Percentiles rank a stretch among this genome's conserved stretches.
phyloP scores from a whole-genome alignment of 2,113 vertebrate species.

The Oncorhynchus masou region DNA sequence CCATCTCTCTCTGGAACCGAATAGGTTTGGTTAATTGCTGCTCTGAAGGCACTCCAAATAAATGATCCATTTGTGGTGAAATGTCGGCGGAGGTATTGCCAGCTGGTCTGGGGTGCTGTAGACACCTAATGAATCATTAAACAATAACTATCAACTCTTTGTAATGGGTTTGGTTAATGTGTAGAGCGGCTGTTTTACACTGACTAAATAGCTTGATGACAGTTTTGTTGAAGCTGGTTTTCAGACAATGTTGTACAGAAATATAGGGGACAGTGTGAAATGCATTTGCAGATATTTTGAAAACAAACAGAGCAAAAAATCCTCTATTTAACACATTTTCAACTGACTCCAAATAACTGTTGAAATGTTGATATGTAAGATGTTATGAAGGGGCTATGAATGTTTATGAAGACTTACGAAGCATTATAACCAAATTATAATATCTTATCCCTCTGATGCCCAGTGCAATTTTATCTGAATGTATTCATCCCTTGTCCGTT shows the following conservation, averaged over 20 bases:
- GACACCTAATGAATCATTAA: conserved; percentile 54
- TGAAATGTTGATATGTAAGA: no score
- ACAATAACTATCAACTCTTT: conserved; percentile 26
- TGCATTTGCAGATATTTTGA: no score
- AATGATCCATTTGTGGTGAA: conserved; percentile 35
- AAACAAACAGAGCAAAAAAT: no score
- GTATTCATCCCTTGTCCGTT: background rate
- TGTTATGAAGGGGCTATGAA: no score
- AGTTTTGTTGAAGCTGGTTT: no score
- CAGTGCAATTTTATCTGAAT: background rate
- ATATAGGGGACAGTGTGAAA: no score
- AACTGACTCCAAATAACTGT: no score
- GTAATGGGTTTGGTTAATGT: background rate
- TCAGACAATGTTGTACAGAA: no score
- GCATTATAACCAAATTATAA: no score
- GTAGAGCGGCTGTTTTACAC: background rate
- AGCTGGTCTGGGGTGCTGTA: background rate
- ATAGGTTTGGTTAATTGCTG: conserved; percentile 54
- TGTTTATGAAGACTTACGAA: no score
- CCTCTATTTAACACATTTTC: no score
- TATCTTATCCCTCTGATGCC: no score
- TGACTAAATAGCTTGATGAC: background rate
- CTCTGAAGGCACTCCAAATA: conserved; percentile 62
- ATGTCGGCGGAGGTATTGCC: conserved; percentile 37
- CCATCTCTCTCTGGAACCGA: background rate